These are phyloP conservation scores for Rhadina sibilatrix DNA, from an alignment of 2,113 vertebrate species.

Conservation along the genomic window DNA sequence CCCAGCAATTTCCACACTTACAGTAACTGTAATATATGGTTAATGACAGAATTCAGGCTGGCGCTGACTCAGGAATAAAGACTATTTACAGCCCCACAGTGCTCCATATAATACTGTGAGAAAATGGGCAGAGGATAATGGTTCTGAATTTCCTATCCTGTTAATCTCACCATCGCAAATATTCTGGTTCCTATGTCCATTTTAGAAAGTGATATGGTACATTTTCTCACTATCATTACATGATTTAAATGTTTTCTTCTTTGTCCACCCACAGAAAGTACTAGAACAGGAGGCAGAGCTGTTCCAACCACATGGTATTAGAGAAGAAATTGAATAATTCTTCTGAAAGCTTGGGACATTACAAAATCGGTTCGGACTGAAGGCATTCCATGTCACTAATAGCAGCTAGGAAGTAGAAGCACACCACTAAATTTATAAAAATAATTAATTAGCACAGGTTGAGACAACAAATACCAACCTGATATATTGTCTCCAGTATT, in stretches of 20 bases:
- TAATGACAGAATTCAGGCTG: background rate
- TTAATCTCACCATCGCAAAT: background rate
- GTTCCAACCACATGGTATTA: background rate
- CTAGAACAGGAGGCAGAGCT: background rate
- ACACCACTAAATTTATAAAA: background rate
- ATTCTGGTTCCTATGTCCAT: background rate
- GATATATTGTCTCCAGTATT: background rate
- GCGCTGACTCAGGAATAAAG: accelerated
- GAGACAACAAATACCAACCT: background rate
- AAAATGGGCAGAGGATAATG: background rate
- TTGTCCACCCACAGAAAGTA: background rate
- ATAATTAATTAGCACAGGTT: background rate
- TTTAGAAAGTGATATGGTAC: background rate
- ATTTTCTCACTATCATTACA: background rate
- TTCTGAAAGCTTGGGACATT: background rate
- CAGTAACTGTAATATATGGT: background rate
- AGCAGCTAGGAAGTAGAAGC: background rate
- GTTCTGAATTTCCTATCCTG: background rate
- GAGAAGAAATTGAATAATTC: background rate
- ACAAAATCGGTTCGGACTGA: background rate
- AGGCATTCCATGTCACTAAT: background rate
- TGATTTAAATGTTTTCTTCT: background rate
- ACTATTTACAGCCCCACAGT: background rate
- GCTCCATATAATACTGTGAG: background rate
- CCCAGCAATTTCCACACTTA: background rate